Base-by-base conservation (phyloP, 2,797 vertebrate species). In the Esox masquinongy region DNA sequence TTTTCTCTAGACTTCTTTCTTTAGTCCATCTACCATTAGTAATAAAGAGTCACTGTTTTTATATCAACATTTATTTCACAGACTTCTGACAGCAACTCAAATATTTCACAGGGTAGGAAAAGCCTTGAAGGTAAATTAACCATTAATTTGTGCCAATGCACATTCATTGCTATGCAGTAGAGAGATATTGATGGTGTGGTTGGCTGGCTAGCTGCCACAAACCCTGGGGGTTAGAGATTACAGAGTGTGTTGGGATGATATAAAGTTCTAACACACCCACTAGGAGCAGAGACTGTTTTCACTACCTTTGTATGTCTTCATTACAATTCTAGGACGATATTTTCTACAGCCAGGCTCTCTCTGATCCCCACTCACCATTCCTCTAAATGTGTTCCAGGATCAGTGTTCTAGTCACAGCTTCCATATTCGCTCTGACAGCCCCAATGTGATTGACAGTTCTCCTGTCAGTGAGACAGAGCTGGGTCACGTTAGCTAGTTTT, bases 201-300 rank as follows among this genome's bases (percentile, higher is more conserved):
- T 16, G 16, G 16, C 26, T 31, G 63, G 16, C 39, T 3, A 49
- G 66, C 68, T 70, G 75, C 75, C 73, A 76, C 14, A 7, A 31
- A 26, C 0, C 16, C 56, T 74, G 80, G 82, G 88, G 72, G 84
- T 4, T 68, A 53, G 24, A 34, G 7, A 19, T 39, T 53, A 63
- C 4, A n/a, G 77, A 0, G 79, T 72, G 84, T 82, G 39, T 64
- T 1, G 59, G 81, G 56, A 83, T 83, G 88, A 90, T 89, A 86
- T 66, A 17, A 79, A 72, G 17, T 63, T 75, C 73, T 11, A 68
- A 81, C 87, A 7, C 88, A 81, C 89, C 86, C 85, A 29, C 16
- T 61, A 2, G 85, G 82, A 80, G 80, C 83, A 75, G 50, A 12
- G 70, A 67, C 74, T 82, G 16, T 66, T 34, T 66, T 34, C 26